phyloP scores from a whole-genome alignment of 2,113 vertebrate genomes.

The Cinclus cinclus region DNA sequence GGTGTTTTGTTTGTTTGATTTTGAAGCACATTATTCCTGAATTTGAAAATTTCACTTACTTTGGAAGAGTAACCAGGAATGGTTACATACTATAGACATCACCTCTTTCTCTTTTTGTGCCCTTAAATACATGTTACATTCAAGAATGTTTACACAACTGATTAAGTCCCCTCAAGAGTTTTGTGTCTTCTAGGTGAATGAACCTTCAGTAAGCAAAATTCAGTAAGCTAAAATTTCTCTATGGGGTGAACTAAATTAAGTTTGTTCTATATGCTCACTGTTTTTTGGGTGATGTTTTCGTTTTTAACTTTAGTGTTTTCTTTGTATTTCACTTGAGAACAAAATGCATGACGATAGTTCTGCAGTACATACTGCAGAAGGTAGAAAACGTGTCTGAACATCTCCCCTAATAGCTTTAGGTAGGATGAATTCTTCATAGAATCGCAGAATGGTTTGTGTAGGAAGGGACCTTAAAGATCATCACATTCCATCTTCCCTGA shows the following conservation, averaged over 20 bases:
- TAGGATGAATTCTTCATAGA: background rate
- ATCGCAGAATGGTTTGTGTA: background rate
- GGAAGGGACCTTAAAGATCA: background rate
- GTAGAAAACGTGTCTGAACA: background rate
- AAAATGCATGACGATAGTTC: background rate
- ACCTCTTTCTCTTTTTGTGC: background rate
- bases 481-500: background rate
- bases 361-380: background rate
- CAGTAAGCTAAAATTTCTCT: background rate
- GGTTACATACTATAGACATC: background rate
- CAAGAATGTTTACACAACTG: background rate
- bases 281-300: background rate
- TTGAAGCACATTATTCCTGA: background rate
- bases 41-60: background rate
- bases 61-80: background rate
- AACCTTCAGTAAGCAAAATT: background rate
- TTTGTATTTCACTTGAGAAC: background rate
- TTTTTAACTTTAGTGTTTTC: background rate
- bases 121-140: background rate
- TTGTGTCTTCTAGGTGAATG: background rate
- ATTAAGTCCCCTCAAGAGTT: background rate
- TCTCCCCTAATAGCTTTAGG: background rate
- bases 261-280: background rate
- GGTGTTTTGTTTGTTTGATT: background rate
- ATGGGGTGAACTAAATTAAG: background rate